Conservation (phyloP, 2,888 invertebrate species). For the Entomobrya multifasciata region DNA sequence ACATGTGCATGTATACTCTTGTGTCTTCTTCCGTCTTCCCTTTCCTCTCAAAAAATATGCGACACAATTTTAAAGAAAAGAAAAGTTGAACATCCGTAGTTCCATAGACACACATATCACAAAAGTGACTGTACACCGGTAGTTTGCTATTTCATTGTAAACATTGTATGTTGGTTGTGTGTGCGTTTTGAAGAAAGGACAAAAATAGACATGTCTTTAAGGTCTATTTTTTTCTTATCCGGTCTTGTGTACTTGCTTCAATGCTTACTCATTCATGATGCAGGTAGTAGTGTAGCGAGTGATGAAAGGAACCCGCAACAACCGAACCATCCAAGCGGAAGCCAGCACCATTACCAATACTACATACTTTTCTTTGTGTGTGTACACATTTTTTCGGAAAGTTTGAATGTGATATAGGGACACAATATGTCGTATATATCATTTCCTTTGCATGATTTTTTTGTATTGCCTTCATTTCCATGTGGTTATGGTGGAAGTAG, state of each 20-base stretch:
- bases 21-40: too few relatives aligned
- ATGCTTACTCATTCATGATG: slow-evolving; percentile 67
- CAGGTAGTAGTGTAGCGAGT: slow-evolving; percentile 54
- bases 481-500: not conserved
- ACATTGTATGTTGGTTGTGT: slow-evolving; percentile 11
- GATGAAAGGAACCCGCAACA: slow-evolving; percentile 69
- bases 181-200: not conserved
- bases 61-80: too few relatives aligned
- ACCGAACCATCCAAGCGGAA: slow-evolving; percentile 65
- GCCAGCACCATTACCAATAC: slow-evolving; percentile 49
- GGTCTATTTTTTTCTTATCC: slow-evolving; percentile 65
- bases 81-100: not conserved
- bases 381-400: not conserved
- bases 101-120: not conserved
- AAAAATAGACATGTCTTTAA: slow-evolving; percentile 50
- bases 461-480: not conserved
- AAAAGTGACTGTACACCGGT: not conserved
- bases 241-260: slow-evolving; percentile 55
- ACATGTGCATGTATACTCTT: not conserved
- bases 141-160: slow-evolving; percentile 16
- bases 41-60: not conserved
- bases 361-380: not conserved
- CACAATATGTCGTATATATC: too few relatives aligned
- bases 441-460: not conserved
- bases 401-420: too few relatives aligned